A percentile compares a stretch with the other conserved stretches of the same genome.
These are phyloP conservation scores for Hippocampus comes DNA, from an alignment of 2,113 vertebrate genomes.

Conservation along the genomic window DNA sequence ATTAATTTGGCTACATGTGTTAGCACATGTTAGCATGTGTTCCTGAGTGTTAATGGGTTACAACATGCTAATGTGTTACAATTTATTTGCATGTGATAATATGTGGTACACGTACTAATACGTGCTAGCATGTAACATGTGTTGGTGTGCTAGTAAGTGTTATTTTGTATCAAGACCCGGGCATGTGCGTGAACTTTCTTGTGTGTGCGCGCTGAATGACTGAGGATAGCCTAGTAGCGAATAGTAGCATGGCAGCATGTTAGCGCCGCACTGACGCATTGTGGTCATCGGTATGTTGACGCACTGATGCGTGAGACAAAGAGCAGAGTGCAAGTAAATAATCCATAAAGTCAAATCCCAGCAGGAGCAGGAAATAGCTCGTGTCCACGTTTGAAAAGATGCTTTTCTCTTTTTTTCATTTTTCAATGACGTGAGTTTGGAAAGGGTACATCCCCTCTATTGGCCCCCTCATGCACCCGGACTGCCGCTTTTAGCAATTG, in stretches of 20 bases:
- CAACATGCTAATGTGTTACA: background rate
- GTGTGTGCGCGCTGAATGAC: background rate
- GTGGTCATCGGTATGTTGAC: background rate
- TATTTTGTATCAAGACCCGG: background rate
- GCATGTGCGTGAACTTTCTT: background rate
- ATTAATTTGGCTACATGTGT: background rate
- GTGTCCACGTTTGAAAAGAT: background rate
- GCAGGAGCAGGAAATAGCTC: background rate
- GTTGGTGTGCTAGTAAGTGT: background rate
- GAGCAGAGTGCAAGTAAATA: constrained; percentile 1
- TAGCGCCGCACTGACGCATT: background rate
- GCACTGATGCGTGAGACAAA: background rate
- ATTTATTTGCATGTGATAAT: background rate
- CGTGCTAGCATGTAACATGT: background rate
- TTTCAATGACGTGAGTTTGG: background rate
- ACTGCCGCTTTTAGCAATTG: background rate
- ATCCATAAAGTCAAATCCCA: constrained; percentile 7
- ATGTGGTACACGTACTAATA: background rate
- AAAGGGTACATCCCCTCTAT: background rate
- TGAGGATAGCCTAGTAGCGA: background rate
- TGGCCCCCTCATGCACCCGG: background rate
- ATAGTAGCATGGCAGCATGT: background rate
- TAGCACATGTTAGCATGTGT: background rate
- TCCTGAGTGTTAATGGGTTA: background rate
- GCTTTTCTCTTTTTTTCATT: background rate